phyloP scores from a whole-genome alignment of 2,113 vertebrate species.

The Myrmecophaga tridactyla region DNA sequence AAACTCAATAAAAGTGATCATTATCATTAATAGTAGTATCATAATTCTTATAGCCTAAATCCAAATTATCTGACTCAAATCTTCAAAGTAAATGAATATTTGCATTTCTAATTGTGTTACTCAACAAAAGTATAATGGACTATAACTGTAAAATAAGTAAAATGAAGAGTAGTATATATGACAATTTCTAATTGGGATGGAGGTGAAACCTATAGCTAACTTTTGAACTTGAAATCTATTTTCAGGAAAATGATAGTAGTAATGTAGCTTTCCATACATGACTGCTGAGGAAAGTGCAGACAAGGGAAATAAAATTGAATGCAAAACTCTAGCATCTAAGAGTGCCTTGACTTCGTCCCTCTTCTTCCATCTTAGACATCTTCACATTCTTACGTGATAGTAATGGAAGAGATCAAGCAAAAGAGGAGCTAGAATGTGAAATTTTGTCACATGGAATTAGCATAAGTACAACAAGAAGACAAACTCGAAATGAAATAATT shows the following conservation, averaged over 20 bases:
- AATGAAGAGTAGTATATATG: background rate
- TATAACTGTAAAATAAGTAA: background rate
- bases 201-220: background rate
- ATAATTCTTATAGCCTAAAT: conserved; percentile 16
- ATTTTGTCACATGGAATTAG: background rate
- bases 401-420: conserved; percentile 1
- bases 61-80: background rate
- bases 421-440: background rate
- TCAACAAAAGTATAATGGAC: background rate
- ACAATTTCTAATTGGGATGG: background rate
- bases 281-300: background rate
- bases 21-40: background rate
- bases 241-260: background rate
- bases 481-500: conserved; percentile 49
- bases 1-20: background rate
- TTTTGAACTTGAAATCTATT: conserved; percentile 10
- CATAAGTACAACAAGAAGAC: background rate
- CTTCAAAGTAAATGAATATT: background rate
- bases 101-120: conserved; percentile 2
- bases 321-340: background rate
- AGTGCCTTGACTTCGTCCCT: background rate
- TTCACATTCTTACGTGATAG: background rate
- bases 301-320: background rate
- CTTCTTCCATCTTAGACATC: background rate
- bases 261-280: background rate